Evolutionary conservation across 2,113 vertebrate genomes (phyloP).

Genomic region (Eptesicus fuscus): DNA sequence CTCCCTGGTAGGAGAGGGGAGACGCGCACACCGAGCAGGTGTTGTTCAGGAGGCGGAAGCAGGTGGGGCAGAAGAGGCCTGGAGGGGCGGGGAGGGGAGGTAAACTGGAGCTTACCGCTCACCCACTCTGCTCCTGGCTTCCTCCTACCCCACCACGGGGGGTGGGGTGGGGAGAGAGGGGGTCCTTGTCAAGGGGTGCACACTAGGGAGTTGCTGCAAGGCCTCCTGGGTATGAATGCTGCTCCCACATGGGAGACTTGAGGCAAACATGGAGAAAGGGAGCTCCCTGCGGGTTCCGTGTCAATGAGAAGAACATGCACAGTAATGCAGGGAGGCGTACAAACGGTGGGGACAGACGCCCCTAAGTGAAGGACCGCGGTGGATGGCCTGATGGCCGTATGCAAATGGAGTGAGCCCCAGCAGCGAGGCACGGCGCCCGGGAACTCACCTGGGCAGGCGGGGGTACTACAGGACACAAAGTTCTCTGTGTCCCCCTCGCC

Average conservation of each 20-base stretch:
- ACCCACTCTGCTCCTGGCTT: neutral
- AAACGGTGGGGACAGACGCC: neutral
- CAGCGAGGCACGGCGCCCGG: fast-evolving
- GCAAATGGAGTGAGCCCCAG: neutral
- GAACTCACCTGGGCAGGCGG: slow-evolving; percentile 82
- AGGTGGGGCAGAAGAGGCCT: slow-evolving; percentile 85
- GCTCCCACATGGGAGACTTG: too few species aligned
- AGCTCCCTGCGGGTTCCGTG: neutral
- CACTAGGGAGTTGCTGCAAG: neutral
- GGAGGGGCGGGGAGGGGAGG: fast-evolving
- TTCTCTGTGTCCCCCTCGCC: neutral
- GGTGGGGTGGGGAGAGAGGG: neutral
- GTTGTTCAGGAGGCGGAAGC: slow-evolving; percentile 80
- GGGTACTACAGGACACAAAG: slow-evolving; percentile 78
- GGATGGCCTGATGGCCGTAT: neutral
- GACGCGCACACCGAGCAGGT: slow-evolving; percentile 81
- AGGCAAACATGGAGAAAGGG: neutral
- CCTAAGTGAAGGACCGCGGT: neutral
- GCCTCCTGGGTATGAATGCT: neutral
- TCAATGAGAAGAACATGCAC: neutral
- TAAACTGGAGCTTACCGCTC: neutral
- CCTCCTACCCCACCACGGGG: too few species aligned
- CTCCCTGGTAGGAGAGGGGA: slow-evolving; percentile 74
- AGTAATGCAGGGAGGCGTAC: neutral
- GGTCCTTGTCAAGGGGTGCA: neutral